These are phyloP conservation scores for Sebastes hubbsi DNA, from an alignment of 2,797 vertebrate genomes.

Conservation along the genomic window DNA sequence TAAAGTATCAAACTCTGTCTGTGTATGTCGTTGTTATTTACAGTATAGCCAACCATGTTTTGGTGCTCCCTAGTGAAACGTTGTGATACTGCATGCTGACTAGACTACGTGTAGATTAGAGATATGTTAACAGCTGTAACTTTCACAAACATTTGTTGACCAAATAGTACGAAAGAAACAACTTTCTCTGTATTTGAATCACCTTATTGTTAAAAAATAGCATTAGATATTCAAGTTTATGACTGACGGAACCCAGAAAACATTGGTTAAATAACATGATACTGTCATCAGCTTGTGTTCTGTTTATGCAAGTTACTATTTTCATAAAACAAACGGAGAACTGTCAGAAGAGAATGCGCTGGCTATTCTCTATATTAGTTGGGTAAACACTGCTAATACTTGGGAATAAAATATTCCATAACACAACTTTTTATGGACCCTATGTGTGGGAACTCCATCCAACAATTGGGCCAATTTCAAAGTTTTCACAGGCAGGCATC, in stretches of 20 bases:
- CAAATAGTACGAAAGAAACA: not conserved
- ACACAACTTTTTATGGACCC: not conserved
- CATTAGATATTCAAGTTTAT: not conserved
- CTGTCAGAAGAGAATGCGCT: slow-evolving; percentile 30
- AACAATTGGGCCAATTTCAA: not conserved
- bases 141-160: not conserved
- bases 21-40: not conserved
- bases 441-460: slow-evolving; percentile 28
- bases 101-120: not conserved
- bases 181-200: not conserved
- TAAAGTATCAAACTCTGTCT: not conserved
- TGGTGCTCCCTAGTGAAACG: slow-evolving; percentile 32
- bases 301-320: slow-evolving; percentile 28
- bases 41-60: not conserved
- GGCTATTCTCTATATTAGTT: not conserved
- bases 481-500: not conserved
- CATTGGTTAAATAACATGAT: not conserved
- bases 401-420: not conserved
- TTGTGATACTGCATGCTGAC: not conserved
- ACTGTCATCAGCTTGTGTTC: slow-evolving; percentile 6
- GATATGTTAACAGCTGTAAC: not conserved
- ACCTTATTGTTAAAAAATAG: not conserved
- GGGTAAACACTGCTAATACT: slow-evolving; percentile 34
- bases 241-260: not conserved
- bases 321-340: slow-evolving; percentile 34